Percentiles rank a stretch among this genome's conserved stretches.
These are phyloP conservation scores for Acropora tenuis DNA, from an alignment of 64 coral and sea anemone species.

Conservation along the genomic window DNA sequence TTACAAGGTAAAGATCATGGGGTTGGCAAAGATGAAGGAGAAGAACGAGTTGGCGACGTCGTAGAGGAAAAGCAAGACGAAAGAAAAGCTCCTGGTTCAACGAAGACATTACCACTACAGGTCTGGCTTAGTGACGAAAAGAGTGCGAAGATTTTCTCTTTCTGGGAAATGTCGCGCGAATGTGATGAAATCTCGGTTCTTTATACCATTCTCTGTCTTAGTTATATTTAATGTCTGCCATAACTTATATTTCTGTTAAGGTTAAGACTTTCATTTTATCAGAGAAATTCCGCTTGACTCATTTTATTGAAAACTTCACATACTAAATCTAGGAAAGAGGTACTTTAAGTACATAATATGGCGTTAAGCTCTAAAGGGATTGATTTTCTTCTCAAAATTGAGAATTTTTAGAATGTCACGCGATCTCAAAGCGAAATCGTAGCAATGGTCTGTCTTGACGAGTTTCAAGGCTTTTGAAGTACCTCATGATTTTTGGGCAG, in stretches of 20 bases:
- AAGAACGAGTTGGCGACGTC: background rate
- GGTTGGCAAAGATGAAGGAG: background rate
- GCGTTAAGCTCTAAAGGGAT: no score
- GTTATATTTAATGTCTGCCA: no score
- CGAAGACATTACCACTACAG: conserved; percentile 28
- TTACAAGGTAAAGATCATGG: background rate
- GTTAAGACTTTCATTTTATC: no score
- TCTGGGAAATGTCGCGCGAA: background rate
- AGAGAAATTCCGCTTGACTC: no score
- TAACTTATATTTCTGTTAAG: no score
- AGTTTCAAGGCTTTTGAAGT: no score
- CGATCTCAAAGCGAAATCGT: background rate
- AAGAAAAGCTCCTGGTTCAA: conserved; percentile 3
- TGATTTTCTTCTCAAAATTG: no score
- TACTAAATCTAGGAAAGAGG: no score
- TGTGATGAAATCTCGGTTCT: background rate
- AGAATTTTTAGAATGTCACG: background rate
- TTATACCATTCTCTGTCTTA: background rate
- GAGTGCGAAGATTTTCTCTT: conserved; percentile 13
- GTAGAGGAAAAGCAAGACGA: background rate
- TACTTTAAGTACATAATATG: no score
- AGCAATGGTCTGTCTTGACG: no score
- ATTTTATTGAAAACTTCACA: no score
- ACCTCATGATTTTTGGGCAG: no score
- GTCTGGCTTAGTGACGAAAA: conserved; percentile 43